Percentiles rank a stretch among this genome's conserved stretches.
Evolutionary conservation across 2,888 invertebrate species (phyloP).

Genomic region (Uropetala carovei): DNA sequence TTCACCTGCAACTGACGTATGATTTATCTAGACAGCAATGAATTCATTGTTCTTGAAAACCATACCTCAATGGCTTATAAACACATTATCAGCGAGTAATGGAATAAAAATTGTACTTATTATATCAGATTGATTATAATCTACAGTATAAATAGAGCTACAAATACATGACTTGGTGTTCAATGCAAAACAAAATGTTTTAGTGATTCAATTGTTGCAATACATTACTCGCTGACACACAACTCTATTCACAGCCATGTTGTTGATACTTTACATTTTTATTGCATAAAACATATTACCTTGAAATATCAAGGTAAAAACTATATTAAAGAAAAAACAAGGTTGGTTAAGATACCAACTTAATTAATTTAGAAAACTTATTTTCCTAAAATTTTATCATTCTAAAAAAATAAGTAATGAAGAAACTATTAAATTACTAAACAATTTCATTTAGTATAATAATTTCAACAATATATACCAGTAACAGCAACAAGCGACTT

Average conservation of each 20-base stretch:
- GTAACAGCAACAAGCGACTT: conserved; percentile 6
- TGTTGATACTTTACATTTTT: conserved; percentile 8
- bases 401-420: background rate
- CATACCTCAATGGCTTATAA: background rate
- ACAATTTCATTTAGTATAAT: background rate
- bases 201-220: background rate
- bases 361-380: conserved; percentile 3
- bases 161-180: background rate
- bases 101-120: background rate
- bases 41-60: background rate
- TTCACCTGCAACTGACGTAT: background rate
- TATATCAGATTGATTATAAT: background rate
- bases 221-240: conserved; percentile 26
- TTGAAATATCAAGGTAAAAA: conserved; percentile 10
- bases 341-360: background rate
- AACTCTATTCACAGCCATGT: conserved; percentile 60
- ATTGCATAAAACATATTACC: background rate
- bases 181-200: background rate
- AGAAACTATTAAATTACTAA: background rate
- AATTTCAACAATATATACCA: background rate
- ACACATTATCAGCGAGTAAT: background rate
- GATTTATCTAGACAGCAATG: background rate
- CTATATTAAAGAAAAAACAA: background rate
- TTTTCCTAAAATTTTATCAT: background rate
- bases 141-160: background rate